These are phyloP conservation scores for Aphelocoma coerulescens DNA, from an alignment of 2,113 vertebrate species.

Conservation along the genomic window DNA sequence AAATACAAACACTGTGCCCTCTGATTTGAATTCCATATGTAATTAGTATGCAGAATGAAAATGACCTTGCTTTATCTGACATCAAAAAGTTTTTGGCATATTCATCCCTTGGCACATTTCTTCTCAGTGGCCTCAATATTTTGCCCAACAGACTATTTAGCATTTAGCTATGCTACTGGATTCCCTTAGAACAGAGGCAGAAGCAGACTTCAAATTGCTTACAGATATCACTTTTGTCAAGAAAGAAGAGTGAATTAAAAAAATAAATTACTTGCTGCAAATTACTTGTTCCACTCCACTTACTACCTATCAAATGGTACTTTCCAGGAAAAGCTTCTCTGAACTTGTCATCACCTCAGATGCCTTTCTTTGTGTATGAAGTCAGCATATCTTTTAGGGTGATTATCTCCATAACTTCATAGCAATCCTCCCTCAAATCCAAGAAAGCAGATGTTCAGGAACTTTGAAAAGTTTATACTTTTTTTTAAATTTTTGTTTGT, in stretches of 20 bases:
- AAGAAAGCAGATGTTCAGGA: neutral
- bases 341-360: neutral
- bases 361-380: neutral
- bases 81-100: neutral
- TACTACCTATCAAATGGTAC: neutral
- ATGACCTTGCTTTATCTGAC: neutral
- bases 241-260: neutral
- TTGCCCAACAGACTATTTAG: neutral
- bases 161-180: neutral
- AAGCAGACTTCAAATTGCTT: neutral
- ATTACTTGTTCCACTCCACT: neutral
- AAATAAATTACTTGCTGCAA: neutral
- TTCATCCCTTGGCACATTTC: neutral
- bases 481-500: no score
- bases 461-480: neutral
- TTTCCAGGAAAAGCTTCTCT: neutral
- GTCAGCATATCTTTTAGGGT: neutral
- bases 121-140: neutral
- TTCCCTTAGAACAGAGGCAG: neutral
- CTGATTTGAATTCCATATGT: neutral
- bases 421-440: neutral
- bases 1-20: neutral
- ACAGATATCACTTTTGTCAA: neutral
- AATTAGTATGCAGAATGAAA: neutral
- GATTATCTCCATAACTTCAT: neutral